A percentile compares a stretch with the other conserved stretches of the same genome.
phyloP scores from a whole-genome alignment of 2,797 vertebrate species.

The Tragelaphus eurycerus region DNA sequence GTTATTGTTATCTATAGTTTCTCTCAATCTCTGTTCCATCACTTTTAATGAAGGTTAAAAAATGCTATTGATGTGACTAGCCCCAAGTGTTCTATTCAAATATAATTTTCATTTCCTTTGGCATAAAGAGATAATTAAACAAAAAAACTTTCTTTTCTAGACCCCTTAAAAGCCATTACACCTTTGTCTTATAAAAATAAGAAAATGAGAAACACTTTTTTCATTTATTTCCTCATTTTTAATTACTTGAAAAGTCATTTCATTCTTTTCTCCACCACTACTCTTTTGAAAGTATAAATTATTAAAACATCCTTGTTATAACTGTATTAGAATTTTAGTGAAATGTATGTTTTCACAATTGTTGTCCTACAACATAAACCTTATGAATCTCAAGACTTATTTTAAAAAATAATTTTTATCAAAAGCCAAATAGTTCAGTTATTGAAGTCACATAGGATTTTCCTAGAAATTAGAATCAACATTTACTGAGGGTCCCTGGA shows the following conservation, averaged over 20 bases:
- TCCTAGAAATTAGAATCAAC: neutral
- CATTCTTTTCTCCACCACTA: neutral
- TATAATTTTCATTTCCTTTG: constrained; percentile 18
- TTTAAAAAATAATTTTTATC: neutral
- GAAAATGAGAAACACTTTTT: neutral
- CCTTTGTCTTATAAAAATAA: neutral
- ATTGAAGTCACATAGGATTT: neutral
- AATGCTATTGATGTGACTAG: neutral
- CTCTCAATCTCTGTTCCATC: neutral
- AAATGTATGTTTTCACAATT: neutral
- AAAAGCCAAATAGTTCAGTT: neutral
- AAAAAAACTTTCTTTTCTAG: neutral
- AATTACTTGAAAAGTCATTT: neutral
- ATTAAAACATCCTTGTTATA: neutral
- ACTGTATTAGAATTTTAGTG: neutral
- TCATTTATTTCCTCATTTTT: neutral
- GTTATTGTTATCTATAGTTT: neutral
- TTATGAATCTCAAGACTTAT: neutral
- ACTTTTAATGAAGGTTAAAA: constrained; percentile 49
- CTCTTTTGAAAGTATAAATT: neutral
- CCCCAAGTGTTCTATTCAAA: neutral
- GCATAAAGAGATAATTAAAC: neutral
- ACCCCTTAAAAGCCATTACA: neutral
- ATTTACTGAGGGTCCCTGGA: neutral
- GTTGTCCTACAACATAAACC: neutral